These are phyloP conservation scores for Casuarius casuarius DNA, from an alignment of 2,113 vertebrate species.

Conservation along the genomic window DNA sequence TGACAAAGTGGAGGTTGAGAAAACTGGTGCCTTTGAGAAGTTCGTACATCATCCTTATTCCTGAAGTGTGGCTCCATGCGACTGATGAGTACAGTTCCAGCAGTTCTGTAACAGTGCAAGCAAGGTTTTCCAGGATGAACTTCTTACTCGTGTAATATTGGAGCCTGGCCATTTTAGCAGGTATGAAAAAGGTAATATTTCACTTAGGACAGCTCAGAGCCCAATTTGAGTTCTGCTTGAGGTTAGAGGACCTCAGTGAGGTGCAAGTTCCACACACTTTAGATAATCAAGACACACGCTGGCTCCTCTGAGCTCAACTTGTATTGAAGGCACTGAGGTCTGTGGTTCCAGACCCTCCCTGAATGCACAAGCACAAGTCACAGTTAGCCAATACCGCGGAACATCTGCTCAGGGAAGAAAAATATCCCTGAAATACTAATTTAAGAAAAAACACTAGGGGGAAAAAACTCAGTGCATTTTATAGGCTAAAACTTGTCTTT, in stretches of 20 bases:
- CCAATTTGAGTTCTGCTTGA: not conserved
- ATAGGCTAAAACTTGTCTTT: not conserved
- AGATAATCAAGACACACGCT: not conserved
- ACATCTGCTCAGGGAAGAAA: not conserved
- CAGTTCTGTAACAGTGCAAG: not conserved
- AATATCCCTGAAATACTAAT: not conserved
- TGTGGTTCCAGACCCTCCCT: not conserved
- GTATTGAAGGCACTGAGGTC: not conserved
- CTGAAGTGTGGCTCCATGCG: not conserved
- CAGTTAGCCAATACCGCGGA: rapidly evolving
- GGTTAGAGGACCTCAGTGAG: not conserved
- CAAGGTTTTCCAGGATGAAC: not conserved
- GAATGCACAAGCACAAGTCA: not conserved
- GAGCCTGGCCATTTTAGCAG: not conserved
- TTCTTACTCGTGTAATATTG: not conserved
- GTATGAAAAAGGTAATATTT: not conserved
- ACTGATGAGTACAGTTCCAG: not conserved
- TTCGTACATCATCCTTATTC: not conserved
- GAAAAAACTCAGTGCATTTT: not conserved
- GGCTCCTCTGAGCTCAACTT: not conserved
- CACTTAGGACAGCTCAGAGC: not conserved
- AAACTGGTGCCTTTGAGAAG: not conserved
- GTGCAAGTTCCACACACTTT: rapidly evolving
- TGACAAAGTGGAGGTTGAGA: not conserved
- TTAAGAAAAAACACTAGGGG: not conserved